A percentile compares a stretch with the other conserved stretches of the same genome.
These are phyloP conservation scores for Clytia hemisphaerica DNA, from an alignment of 30 jellyfish, hydroid and myxozoan species.

Conservation along the genomic window DNA sequence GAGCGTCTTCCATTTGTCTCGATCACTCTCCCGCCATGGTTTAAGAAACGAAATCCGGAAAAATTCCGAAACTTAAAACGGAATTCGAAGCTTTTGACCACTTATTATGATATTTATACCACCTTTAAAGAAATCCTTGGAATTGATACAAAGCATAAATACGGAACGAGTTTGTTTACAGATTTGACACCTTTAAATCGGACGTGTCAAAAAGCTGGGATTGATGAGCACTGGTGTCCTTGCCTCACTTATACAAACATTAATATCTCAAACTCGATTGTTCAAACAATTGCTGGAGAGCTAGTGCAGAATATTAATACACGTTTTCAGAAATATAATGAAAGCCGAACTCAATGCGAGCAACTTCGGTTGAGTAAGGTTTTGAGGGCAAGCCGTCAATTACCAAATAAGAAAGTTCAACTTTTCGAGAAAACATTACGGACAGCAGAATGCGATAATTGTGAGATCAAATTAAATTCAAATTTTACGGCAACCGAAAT, in stretches of 20 bases:
- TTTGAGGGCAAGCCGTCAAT: slow-evolving; percentile 43
- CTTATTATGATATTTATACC: slow-evolving; percentile 60
- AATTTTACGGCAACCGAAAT: not conserved
- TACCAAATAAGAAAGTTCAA: slow-evolving; percentile 40
- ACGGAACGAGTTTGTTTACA: slow-evolving; percentile 43
- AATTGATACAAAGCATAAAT: not conserved
- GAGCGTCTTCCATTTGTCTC: slow-evolving; percentile 78
- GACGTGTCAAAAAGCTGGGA: slow-evolving; percentile 61
- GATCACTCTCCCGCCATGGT: slow-evolving; percentile 34
- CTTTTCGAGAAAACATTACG: slow-evolving; percentile 6
- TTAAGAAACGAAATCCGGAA: not conserved
- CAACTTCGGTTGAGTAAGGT: slow-evolving; percentile 20
- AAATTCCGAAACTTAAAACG: not conserved
- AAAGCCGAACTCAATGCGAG: slow-evolving; percentile 29
- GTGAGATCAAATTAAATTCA: slow-evolving; percentile 15
- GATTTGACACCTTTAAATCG: slow-evolving; percentile 23
- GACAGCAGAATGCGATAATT: slow-evolving; percentile 30
- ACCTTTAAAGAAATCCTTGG: slow-evolving; percentile 33
- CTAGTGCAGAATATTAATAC: slow-evolving; percentile 38
- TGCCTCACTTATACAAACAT: slow-evolving; percentile 13
- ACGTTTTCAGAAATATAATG: slow-evolving; percentile 1
- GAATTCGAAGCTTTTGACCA: slow-evolving; percentile 36
- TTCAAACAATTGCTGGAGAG: slow-evolving; percentile 29
- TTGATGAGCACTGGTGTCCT: slow-evolving; percentile 71
- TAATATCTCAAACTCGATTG: not conserved